A percentile compares a stretch with the other conserved stretches of the same genome.
Conservation (phyloP, 2,888 invertebrate genomes). For the Neelides folsomi region DNA sequence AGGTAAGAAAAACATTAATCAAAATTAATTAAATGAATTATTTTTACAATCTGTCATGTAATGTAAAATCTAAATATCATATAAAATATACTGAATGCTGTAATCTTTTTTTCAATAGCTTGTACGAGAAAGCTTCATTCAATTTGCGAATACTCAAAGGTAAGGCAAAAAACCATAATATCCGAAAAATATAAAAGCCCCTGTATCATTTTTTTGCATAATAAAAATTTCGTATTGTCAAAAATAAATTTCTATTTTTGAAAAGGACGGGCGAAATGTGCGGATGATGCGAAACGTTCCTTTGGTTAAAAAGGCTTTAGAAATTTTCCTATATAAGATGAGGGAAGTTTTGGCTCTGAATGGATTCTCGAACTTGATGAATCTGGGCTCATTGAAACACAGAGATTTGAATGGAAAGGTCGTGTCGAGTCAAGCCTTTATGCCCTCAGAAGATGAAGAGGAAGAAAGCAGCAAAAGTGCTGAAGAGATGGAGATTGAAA, state of each 20-base stretch:
- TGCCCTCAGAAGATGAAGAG: constrained; percentile 2
- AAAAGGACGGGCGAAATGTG: constrained; percentile 11
- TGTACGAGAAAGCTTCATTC: background rate
- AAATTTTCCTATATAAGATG: constrained; percentile 16
- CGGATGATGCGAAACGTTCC: constrained; percentile 19
- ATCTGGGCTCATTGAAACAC: constrained; percentile 8
- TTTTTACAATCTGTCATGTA: background rate
- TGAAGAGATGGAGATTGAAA: background rate
- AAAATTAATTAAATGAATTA: background rate
- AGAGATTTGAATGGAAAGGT: constrained; percentile 15
- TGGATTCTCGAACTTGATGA: constrained; percentile 7
- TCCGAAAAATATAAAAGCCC: background rate
- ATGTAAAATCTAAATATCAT: background rate
- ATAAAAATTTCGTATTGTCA: background rate
- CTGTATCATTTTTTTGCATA: background rate
- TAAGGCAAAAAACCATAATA: background rate
- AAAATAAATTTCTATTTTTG: constrained; percentile 2
- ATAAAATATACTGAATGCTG: background rate
- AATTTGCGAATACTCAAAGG: constrained; percentile 25
- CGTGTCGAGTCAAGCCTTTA: constrained; percentile 11
- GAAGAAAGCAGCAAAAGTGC: background rate
- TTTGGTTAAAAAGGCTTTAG: constrained; percentile 14
- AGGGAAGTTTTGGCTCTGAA: constrained; percentile 12
- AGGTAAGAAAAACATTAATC: too few relatives aligned
- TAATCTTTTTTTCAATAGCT: background rate